A percentile compares a stretch with the other conserved stretches of the same genome.
These are phyloP conservation scores for Eristalinus sepulchralis DNA, from an alignment of 2,888 invertebrate species.

Conservation along the genomic window DNA sequence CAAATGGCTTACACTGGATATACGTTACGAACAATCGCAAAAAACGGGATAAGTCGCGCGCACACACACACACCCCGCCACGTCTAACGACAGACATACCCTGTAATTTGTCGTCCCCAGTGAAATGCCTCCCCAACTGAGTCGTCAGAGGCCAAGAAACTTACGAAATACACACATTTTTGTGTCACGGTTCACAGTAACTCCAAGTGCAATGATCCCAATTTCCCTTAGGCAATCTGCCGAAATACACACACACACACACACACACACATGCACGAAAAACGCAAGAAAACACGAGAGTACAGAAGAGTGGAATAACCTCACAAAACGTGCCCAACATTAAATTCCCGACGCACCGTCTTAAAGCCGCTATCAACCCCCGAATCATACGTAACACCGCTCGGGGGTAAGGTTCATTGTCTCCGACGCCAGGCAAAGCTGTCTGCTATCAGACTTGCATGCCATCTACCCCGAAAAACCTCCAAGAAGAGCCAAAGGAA, in stretches of 20 bases:
- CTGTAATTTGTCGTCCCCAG: background rate
- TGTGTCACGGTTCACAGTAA: constrained; percentile 54
- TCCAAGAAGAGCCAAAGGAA: constrained; percentile 19
- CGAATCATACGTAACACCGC: constrained; percentile 16
- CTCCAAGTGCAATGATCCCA: constrained; percentile 59
- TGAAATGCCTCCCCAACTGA: background rate
- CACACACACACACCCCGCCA: background rate
- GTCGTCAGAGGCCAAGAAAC: constrained; percentile 29
- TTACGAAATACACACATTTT: constrained; percentile 17
- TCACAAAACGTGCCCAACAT: constrained; percentile 51
- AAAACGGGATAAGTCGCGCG: background rate
- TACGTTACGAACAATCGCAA: background rate
- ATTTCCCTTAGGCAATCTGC: constrained; percentile 33
- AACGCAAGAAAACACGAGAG: background rate
- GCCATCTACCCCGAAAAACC: constrained; percentile 57
- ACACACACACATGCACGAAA: no score
- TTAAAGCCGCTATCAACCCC: constrained; percentile 39
- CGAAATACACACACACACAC: constrained; percentile 16
- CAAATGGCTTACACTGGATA: background rate
- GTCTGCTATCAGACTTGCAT: constrained; percentile 42
- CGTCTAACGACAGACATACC: background rate
- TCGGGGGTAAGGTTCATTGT: constrained; percentile 52
- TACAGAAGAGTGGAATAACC: background rate
- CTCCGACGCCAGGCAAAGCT: constrained; percentile 15
- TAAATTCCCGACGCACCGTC: constrained; percentile 55